Percentiles rank a stretch among this genome's conserved stretches.
These are phyloP conservation scores for Thunnus maccoyii DNA, from an alignment of 2,113 vertebrate genomes.

Conservation along the genomic window DNA sequence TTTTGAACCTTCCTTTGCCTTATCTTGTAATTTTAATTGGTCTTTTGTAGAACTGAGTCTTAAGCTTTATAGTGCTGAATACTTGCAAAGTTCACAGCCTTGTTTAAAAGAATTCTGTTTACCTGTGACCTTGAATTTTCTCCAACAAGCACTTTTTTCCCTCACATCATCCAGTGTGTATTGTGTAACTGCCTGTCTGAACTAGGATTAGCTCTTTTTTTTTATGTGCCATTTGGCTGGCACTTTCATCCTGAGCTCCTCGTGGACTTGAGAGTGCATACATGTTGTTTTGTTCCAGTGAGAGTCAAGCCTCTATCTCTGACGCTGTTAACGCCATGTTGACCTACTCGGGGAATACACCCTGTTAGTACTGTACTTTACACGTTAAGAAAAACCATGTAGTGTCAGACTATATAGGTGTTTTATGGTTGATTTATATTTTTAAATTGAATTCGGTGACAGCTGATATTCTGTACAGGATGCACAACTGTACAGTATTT, in stretches of 20 bases:
- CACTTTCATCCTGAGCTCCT: conserved; percentile 63
- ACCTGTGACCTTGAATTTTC: conserved; percentile 56
- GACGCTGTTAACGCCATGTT: conserved; percentile 54
- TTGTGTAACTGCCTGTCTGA: conserved; percentile 44
- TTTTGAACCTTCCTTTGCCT: conserved; percentile 43
- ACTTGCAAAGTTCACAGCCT: conserved; percentile 36
- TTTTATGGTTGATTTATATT: background rate
- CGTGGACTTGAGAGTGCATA: conserved; percentile 60
- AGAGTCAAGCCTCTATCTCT: conserved; percentile 58
- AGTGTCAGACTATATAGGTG: background rate
- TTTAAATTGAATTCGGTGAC: background rate
- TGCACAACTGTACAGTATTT: background rate
- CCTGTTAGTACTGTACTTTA: conserved; percentile 25
- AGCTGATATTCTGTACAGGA: background rate
- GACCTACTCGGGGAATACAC: conserved; percentile 17
- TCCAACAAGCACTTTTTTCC: conserved; percentile 3
- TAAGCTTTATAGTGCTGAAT: conserved; percentile 23
- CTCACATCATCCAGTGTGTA: conserved; percentile 13
- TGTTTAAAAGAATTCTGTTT: background rate
- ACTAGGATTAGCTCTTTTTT: conserved; percentile 50
- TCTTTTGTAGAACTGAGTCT: conserved; percentile 5
- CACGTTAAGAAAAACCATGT: conserved; percentile 7
- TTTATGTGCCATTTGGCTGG: conserved; percentile 49
- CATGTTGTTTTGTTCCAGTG: conserved; percentile 61
- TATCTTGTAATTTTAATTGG: conserved; percentile 61